Base-by-base conservation (phyloP, 2,888 invertebrate genomes). In the Campaea margaritaria region DNA sequence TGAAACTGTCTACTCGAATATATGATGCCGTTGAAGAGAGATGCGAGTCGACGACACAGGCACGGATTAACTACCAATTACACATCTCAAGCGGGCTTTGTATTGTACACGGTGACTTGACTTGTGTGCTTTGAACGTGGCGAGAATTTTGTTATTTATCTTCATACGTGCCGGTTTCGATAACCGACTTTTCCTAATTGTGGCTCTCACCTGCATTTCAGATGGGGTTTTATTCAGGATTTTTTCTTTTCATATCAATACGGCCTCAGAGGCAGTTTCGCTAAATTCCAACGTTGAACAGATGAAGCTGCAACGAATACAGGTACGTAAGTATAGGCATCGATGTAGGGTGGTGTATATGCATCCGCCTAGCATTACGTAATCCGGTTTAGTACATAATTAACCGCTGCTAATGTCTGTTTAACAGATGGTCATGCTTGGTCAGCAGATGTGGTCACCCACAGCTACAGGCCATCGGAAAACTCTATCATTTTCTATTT, bases 41-140 rank as follows among this genome's bases (percentile, higher is more conserved):
- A 46, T 34, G 51, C 51, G 60, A 61, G 60, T 74, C 73, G 75
- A 65, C 72, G 78, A 81, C 7, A 10, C 8, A 81, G 76, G 81
- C 81, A 69, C 67, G 89, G 90, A 89, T 89, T 89, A 89, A 79
- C 83, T 83, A 81, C 82, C 84, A 89, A 89, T 89, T 89, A 88
- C 82, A 81, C 76, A 78, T 76, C 79, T 80, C 79, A 75, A 75
- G 72, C 59, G 43, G 62, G 73, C 77, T 79, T 70, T 76, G 73
- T 76, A 50, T 31, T 31, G 31, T 31, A 58, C 54, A 48, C 58
- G 51, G 47, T 50, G 57, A 57, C 38, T 67, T 73, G 76, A 76
- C 74, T 73, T 70, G 67, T 73, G 70, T 68, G 70, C 71, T 73
- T 70, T 64, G 68, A 70, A 74, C 74, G 74, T 75, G 80, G 65